phyloP scores from a whole-genome alignment of 2,888 invertebrate species.

The Caenorhabditis auriculariae region DNA sequence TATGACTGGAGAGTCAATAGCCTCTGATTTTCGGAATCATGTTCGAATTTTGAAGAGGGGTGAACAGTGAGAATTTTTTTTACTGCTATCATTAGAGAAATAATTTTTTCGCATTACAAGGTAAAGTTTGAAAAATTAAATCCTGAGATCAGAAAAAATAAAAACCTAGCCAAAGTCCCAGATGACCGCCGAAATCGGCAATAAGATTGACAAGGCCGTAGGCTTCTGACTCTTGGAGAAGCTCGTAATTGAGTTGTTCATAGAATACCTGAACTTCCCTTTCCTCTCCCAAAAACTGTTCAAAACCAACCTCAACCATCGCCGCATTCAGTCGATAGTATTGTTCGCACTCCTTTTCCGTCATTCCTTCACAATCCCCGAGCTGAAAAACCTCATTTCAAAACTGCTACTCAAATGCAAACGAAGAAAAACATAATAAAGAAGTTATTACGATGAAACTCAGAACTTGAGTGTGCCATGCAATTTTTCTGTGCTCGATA shows the following conservation, averaged over 20 bases:
- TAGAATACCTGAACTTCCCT: constrained; percentile 39
- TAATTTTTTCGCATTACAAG: neutral
- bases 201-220: constrained; percentile 49
- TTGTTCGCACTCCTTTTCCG: constrained; percentile 45
- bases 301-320: constrained; percentile 38
- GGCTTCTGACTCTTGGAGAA: constrained; percentile 47
- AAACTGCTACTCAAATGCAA: no score
- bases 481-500: no score
- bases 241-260: constrained; percentile 50
- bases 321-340: constrained; percentile 49
- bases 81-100: neutral
- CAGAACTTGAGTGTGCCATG: no score
- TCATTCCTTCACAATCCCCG: constrained; percentile 52
- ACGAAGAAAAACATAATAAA: no score
- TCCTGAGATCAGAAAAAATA: neutral
- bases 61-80: neutral
- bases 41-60: no score
- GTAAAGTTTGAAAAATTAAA: neutral
- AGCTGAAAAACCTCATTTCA: constrained; percentile 25
- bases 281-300: neutral
- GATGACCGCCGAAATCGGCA: constrained; percentile 53
- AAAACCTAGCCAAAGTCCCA: constrained; percentile 49
- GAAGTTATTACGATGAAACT: no score
- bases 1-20: neutral
- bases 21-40: no score